Conservation (phyloP, 1,140 invertebrate species). For the Arion vulgaris region DNA sequence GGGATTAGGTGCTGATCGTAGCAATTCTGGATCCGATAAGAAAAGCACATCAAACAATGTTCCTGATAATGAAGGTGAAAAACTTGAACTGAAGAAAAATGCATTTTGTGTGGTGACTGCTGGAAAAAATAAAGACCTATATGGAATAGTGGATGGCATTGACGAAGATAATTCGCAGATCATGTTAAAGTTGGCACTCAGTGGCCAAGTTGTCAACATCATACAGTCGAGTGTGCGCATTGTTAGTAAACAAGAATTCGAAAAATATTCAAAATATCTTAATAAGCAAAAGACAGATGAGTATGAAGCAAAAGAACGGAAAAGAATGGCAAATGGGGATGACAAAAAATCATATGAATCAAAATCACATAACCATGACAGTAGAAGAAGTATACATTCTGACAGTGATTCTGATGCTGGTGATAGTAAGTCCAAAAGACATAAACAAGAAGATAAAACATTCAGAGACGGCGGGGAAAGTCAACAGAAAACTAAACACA, state of each 20-base stretch:
- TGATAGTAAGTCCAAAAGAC: constrained; percentile 40
- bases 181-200: constrained; percentile 84
- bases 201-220: constrained; percentile 80
- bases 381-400: constrained; percentile 32
- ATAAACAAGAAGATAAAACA: constrained; percentile 31
- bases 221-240: constrained; percentile 84
- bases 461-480: not conserved
- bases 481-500: not conserved
- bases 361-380: constrained; percentile 17
- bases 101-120: constrained; percentile 62
- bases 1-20: constrained; percentile 85
- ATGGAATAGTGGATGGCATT: constrained; percentile 87
- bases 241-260: constrained; percentile 84
- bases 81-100: constrained; percentile 62
- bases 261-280: constrained; percentile 81
- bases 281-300: constrained; percentile 68
- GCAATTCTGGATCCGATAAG: constrained; percentile 48
- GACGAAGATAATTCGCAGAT: constrained; percentile 88
- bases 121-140: constrained; percentile 80
- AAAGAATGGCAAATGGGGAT: constrained; percentile 28
- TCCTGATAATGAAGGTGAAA: constrained; percentile 50
- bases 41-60: constrained; percentile 35
- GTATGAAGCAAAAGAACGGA: constrained; percentile 61
- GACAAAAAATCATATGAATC: not conserved
- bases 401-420: constrained; percentile 35